phyloP scores from a whole-genome alignment of 2,888 invertebrate genomes.

The Polyommatus icarus region DNA sequence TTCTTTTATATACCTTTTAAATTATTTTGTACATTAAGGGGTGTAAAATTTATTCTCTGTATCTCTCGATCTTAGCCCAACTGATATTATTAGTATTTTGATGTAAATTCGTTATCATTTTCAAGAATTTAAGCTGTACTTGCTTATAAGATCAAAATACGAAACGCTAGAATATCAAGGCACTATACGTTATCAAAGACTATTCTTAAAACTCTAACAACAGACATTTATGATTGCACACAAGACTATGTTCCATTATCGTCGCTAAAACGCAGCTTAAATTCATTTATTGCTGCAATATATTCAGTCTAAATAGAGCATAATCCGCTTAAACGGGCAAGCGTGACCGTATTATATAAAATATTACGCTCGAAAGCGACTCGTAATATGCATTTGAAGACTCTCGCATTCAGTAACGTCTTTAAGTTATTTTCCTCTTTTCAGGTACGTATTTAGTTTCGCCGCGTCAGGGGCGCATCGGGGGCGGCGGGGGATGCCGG shows the following conservation, averaged over 20 bases:
- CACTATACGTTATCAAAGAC: no score
- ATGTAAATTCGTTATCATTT: no score
- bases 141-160: no score
- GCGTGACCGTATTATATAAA: conserved; percentile 3
- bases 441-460: conserved; percentile 16
- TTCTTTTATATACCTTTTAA: no score
- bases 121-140: no score
- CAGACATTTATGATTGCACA: no score
- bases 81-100: no score
- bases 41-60: no score
- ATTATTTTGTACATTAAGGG: no score
- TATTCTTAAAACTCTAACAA: no score
- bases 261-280: not conserved
- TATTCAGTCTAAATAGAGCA: not conserved
- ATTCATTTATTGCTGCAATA: not conserved
- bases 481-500: not conserved
- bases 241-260: not conserved
- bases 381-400: not conserved
- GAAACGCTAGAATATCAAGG: no score
- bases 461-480: not conserved
- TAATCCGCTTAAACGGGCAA: conserved; percentile 1
- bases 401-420: conserved; percentile 1
- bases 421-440: conserved; percentile 16
- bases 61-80: no score
- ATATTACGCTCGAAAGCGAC: not conserved